Evolutionary conservation across 2,888 invertebrate species (phyloP).

Genomic region (Cabera pusaria): DNA sequence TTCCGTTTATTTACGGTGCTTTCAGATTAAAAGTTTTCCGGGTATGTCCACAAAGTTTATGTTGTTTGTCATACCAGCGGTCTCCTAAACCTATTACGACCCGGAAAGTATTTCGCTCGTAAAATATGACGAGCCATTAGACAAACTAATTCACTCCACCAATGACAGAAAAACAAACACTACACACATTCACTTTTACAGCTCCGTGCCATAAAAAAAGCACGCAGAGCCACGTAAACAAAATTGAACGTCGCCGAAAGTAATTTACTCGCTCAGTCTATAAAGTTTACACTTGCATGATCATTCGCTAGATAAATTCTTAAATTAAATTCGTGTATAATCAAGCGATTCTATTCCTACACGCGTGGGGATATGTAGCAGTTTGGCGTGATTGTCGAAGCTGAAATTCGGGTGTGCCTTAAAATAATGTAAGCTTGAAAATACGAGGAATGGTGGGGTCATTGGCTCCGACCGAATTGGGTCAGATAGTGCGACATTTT

Average conservation of each 20-base stretch:
- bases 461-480: conserved; percentile 62
- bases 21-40: conserved; percentile 2
- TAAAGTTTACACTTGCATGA: conserved; percentile 77
- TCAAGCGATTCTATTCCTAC: conserved; percentile 46
- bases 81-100: background rate
- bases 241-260: conserved; percentile 46
- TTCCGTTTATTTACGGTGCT: background rate
- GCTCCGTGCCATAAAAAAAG: conserved; percentile 40
- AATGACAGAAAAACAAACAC: conserved; percentile 36
- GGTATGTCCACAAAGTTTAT: background rate
- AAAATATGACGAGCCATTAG: conserved; percentile 26
- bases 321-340: conserved; percentile 65
- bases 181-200: conserved; percentile 8
- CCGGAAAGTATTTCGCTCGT: conserved; percentile 19
- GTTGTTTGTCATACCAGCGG: background rate
- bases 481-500: conserved; percentile 70
- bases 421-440: conserved; percentile 66
- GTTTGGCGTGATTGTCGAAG: conserved; percentile 38
- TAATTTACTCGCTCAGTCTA: conserved; percentile 68
- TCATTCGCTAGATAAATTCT: conserved; percentile 77
- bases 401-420: conserved; percentile 59
- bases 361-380: conserved; percentile 34
- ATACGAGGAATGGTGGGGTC: conserved; percentile 51
- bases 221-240: conserved; percentile 35
- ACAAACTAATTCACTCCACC: conserved; percentile 15